phyloP scores from a whole-genome alignment of 2,888 invertebrate genomes.

The Lamproptera curius region DNA sequence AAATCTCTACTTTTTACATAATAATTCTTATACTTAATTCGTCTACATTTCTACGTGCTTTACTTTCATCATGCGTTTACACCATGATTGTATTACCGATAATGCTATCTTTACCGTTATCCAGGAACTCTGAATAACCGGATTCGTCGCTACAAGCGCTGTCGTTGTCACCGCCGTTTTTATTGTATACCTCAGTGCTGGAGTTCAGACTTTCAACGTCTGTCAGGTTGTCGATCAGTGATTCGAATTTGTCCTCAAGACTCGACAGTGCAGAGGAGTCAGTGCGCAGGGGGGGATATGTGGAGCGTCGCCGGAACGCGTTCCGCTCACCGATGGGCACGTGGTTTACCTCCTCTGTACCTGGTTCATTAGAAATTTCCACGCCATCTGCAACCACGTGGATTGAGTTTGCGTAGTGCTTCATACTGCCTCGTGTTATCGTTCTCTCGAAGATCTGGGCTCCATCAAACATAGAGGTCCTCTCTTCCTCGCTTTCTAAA shows the following conservation, averaged over 20 bases:
- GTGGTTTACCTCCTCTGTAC: slow-evolving; percentile 59
- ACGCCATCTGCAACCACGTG: slow-evolving; percentile 29
- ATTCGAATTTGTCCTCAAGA: slow-evolving; percentile 62
- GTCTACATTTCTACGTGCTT: slow-evolving; percentile 5
- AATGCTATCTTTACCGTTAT: slow-evolving; percentile 67
- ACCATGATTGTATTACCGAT: slow-evolving; percentile 74
- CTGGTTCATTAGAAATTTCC: slow-evolving; percentile 27
- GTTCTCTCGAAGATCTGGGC: slow-evolving; percentile 40
- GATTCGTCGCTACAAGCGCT: slow-evolving; percentile 95
- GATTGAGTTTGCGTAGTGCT: slow-evolving; percentile 42
- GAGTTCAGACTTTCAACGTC: slow-evolving; percentile 61
- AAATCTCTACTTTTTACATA: slow-evolving; percentile 17
- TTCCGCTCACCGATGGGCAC: slow-evolving; percentile 72
- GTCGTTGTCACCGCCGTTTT: slow-evolving; percentile 80
- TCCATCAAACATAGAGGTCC: slow-evolving; percentile 37
- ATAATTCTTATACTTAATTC: slow-evolving; percentile 10
- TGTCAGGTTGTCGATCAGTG: slow-evolving; percentile 61
- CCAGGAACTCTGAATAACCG: slow-evolving; percentile 90
- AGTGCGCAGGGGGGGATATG: slow-evolving; percentile 62
- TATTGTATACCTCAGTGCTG: slow-evolving; percentile 61
- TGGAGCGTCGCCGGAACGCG: slow-evolving; percentile 59
- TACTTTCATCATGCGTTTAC: slow-evolving; percentile 28
- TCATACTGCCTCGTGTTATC: slow-evolving; percentile 34
- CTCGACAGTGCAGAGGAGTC: slow-evolving; percentile 45
- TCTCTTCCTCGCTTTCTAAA: slow-evolving; percentile 58